Conservation (phyloP, 2,113 vertebrate genomes). For the Halichoeres trimaculatus region DNA sequence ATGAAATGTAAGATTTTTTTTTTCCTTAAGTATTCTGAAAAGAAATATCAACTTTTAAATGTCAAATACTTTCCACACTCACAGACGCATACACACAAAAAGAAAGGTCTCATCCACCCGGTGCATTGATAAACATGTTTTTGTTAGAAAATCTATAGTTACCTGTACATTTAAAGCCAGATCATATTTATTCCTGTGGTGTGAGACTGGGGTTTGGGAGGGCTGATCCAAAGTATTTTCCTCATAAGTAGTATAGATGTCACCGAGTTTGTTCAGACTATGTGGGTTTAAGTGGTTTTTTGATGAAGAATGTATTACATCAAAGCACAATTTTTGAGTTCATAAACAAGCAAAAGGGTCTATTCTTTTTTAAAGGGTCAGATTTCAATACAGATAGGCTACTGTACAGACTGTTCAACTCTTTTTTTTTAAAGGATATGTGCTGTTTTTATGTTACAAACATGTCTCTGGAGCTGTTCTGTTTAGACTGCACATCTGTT, state of each 20-base stretch:
- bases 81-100: background rate
- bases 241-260: slow-evolving; percentile 68
- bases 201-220: slow-evolving; percentile 53
- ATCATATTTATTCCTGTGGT: slow-evolving; percentile 79
- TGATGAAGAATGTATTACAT: slow-evolving; percentile 81
- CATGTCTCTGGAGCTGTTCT: slow-evolving; percentile 41
- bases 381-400: slow-evolving; percentile 36
- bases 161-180: slow-evolving; percentile 78
- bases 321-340: slow-evolving; percentile 81
- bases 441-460: slow-evolving; percentile 43
- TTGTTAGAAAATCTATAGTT: slow-evolving; percentile 62
- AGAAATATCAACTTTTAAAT: slow-evolving; percentile 22
- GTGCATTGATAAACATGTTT: slow-evolving; percentile 70
- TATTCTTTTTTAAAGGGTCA: slow-evolving; percentile 14
- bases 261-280: slow-evolving; percentile 52
- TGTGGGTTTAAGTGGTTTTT: slow-evolving; percentile 45
- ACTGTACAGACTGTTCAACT: slow-evolving; percentile 2
- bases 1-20: background rate
- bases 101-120: slow-evolving; percentile 45
- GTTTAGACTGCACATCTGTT: background rate
- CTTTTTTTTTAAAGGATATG: slow-evolving; percentile 6
- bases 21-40: background rate
- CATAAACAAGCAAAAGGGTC: slow-evolving; percentile 52
- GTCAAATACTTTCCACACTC: slow-evolving; percentile 2
- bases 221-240: slow-evolving; percentile 76